Percentiles rank a stretch among this genome's conserved stretches.
phyloP scores from a whole-genome alignment of 2,797 vertebrate genomes.

The Paratrypauchen microcephalus region DNA sequence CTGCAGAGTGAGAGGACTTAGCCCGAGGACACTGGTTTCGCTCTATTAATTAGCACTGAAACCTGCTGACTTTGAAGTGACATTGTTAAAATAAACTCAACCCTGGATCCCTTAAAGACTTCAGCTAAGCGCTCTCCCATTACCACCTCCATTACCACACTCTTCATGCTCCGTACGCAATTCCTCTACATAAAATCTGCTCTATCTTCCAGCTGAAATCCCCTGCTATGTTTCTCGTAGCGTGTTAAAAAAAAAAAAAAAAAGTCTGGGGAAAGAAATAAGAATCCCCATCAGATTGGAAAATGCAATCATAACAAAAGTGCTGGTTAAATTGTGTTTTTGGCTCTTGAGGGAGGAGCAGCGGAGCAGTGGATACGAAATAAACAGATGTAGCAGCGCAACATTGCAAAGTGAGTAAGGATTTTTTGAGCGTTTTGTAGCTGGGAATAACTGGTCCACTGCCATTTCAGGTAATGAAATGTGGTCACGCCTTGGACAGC shows the following conservation, averaged over 20 bases:
- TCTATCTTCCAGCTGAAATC: conserved; percentile 37
- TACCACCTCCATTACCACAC: conserved; percentile 54
- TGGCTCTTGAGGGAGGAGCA: conserved; percentile 27
- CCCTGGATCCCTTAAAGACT: conserved; percentile 57
- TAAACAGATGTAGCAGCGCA: conserved; percentile 35
- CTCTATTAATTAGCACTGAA: conserved; percentile 79
- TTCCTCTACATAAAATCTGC: conserved; percentile 14
- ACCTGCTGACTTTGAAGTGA: conserved; percentile 81
- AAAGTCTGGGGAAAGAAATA: conserved; percentile 9
- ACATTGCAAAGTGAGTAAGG: conserved; percentile 10
- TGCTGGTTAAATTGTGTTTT: conserved; percentile 45
- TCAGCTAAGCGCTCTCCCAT: conserved; percentile 45
- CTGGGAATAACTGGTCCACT: conserved; percentile 9
- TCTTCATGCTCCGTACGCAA: neutral
- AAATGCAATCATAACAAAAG: conserved; percentile 65
- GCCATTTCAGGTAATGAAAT: neutral
- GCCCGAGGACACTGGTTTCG: conserved; percentile 71
- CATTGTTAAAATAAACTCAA: conserved; percentile 72
- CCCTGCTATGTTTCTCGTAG: conserved; percentile 41
- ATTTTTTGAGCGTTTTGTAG: neutral
- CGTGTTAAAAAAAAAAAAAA: neutral
- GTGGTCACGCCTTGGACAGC: neutral
- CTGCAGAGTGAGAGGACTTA: conserved; percentile 40
- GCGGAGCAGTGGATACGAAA: conserved; percentile 33
- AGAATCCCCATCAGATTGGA: conserved; percentile 55